Evolutionary conservation across 2,797 vertebrate species (phyloP).

Genomic region (Limosa lapponica): DNA sequence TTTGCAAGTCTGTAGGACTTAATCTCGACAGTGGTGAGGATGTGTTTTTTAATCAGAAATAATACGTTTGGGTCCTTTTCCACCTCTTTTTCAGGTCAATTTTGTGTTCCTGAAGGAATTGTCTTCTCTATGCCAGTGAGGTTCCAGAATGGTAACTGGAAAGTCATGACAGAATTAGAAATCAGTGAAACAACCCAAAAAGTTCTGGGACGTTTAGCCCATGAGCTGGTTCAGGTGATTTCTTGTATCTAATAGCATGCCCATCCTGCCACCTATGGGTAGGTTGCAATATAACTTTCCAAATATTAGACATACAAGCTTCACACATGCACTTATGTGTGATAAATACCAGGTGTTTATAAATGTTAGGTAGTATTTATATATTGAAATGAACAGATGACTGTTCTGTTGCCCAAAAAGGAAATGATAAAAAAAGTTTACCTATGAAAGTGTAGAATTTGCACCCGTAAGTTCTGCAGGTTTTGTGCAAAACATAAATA

Average conservation of each 20-base stretch:
- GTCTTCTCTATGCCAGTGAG: conserved; percentile 89
- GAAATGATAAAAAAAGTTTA: background rate
- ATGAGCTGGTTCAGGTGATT: conserved; percentile 83
- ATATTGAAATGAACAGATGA: background rate
- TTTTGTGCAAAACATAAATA: background rate
- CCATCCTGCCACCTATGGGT: background rate
- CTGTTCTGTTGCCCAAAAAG: background rate
- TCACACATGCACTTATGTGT: background rate
- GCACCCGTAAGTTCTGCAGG: background rate
- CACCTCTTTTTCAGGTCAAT: conserved; percentile 78
- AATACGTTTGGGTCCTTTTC: background rate
- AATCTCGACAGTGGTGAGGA: background rate
- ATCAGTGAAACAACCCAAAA: conserved; percentile 70
- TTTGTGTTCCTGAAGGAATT: conserved; percentile 81
- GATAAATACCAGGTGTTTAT: background rate
- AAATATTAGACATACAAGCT: background rate
- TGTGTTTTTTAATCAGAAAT: background rate
- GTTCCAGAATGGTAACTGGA: conserved; percentile 84
- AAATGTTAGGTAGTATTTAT: background rate
- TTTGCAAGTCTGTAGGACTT: background rate
- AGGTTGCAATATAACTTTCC: background rate
- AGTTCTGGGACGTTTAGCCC: conserved; percentile 71
- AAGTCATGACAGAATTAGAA: conserved; percentile 71
- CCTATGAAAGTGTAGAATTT: background rate
- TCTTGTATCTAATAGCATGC: background rate